Base-by-base conservation (phyloP, 1,140 invertebrate species). In the Littorina saxatilis region DNA sequence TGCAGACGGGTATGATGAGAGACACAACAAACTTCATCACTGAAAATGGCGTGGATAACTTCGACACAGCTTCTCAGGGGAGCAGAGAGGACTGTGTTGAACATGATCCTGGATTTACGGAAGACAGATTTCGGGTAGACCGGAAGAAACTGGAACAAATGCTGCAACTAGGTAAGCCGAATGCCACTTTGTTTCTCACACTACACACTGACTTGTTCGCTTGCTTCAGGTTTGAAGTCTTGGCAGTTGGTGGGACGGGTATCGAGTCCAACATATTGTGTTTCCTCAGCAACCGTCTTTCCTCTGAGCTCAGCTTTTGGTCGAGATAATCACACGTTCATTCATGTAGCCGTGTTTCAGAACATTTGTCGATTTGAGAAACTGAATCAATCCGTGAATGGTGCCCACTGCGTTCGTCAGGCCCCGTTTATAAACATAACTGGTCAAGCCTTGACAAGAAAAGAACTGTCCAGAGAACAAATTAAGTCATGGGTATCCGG, bases 111-210 rank as follows among this genome's bases (percentile, higher is more conserved):
- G 88, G 84, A 76, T 89, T 85, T 87, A 80, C 90, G 73, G 96
- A 97, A 91, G 97, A 98, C 87, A 94, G 96, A 90, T 98, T 98
- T 93, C 95, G 96, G 85, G 96, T 99, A 83, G 97, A 98, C 93
- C 94, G 97, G 82, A 95, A 96, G 86, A 97, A 97, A 91, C 93
- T 99, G 91, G 97, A 98, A 92, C 94, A 95, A 86, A 97, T 98
- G 96, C 93, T 98, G 78, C 95, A 95, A 88, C 52, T 84, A 27
- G 96, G 96, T 91, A 90, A 86, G 85, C 76, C 47, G 5, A 5
- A 13, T 29, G 20, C 20, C n/a, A 23, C n/a, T 47, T 47, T 5
- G 43, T 5, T 47, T 47, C 20, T 68, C 29, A 20, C 66, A 39
- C 66, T 68, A 39, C 35, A 35, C 39, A 35, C 35, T 68, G 32